A percentile compares a stretch with the other conserved stretches of the same genome.
Evolutionary conservation across 2,797 vertebrate genomes (phyloP).

Genomic region (Acipenser ruthenus): DNA sequence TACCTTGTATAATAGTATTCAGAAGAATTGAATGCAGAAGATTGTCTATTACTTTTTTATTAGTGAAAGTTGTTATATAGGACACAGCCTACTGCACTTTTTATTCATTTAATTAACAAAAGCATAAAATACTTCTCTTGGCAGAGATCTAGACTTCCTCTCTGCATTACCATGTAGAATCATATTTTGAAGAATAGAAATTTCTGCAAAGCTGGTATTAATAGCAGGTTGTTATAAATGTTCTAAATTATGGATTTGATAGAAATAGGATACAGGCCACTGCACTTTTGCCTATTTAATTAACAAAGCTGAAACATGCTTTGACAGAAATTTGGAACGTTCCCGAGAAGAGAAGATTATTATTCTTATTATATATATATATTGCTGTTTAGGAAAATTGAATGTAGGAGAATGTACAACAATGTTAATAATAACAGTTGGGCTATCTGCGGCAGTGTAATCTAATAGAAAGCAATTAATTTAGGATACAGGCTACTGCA

Average conservation of each 20-base stretch:
- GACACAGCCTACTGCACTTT: conserved; percentile 58
- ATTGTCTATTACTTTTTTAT: conserved; percentile 75
- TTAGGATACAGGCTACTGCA: conserved; percentile 73
- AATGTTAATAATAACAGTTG: conserved; percentile 64
- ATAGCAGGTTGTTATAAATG: conserved; percentile 61
- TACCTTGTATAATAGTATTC: conserved; percentile 83
- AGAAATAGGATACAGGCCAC: conserved; percentile 66
- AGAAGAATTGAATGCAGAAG: conserved; percentile 64
- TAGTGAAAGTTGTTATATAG: conserved; percentile 60
- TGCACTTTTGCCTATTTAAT: conserved; percentile 69
- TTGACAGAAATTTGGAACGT: conserved; percentile 58
- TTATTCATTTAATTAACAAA: conserved; percentile 87
- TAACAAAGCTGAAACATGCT: conserved; percentile 61
- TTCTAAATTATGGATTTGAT: conserved; percentile 61
- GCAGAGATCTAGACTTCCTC: conserved; percentile 43
- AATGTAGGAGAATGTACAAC: conserved; percentile 73
- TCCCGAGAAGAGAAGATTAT: conserved; percentile 32
- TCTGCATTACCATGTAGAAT: conserved; percentile 52
- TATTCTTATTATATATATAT: conserved; percentile 21
- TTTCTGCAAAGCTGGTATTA: conserved; percentile 50
- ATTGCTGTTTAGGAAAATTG: conserved; percentile 70
- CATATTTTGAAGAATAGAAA: conserved; percentile 59
- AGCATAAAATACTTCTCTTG: conserved; percentile 63
- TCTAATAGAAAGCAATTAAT: conserved; percentile 80
- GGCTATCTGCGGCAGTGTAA: conserved; percentile 63